Percentiles rank a stretch among this genome's conserved stretches.
These are phyloP conservation scores for Serrognathus titanus DNA, from an alignment of 2,888 invertebrate species.

Conservation along the genomic window DNA sequence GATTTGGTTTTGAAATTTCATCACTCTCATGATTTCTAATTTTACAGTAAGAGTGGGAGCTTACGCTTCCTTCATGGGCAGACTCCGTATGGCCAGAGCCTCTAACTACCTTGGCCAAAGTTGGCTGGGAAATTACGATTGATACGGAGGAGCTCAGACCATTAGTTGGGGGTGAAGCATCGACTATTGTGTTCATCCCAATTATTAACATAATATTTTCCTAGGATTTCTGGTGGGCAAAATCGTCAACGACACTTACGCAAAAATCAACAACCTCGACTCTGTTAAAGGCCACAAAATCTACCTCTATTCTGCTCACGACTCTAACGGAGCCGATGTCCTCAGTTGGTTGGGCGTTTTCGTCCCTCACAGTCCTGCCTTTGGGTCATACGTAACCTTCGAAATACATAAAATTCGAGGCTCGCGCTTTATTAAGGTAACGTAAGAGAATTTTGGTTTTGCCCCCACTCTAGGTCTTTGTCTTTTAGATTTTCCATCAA, in stretches of 20 bases:
- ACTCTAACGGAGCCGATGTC: conserved; percentile 37
- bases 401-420: conserved; percentile 35
- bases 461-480: too few species aligned
- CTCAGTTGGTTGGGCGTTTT: conserved; percentile 39
- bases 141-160: conserved; percentile 8
- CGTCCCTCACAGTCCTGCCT: conserved; percentile 36
- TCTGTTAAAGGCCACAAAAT: conserved; percentile 32
- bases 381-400: conserved; percentile 26
- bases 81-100: background rate
- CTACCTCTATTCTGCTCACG: conserved; percentile 41
- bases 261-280: conserved; percentile 28
- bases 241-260: conserved; percentile 33
- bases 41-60: background rate
- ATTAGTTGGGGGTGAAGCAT: conserved; percentile 13
- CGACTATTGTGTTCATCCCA: background rate
- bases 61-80: background rate
- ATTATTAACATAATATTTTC: conserved; percentile 31
- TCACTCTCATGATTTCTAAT: too few species aligned
- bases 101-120: background rate
- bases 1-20: too few species aligned
- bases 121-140: background rate
- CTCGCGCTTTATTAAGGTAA: conserved; percentile 29
- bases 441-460: background rate
- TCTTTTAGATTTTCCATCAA: conserved; percentile 13
- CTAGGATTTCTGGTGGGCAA: conserved; percentile 43